Percentiles rank a stretch among this genome's conserved stretches.
Conservation (phyloP, 2,797 vertebrate genomes). For the Danio kyathit region DNA sequence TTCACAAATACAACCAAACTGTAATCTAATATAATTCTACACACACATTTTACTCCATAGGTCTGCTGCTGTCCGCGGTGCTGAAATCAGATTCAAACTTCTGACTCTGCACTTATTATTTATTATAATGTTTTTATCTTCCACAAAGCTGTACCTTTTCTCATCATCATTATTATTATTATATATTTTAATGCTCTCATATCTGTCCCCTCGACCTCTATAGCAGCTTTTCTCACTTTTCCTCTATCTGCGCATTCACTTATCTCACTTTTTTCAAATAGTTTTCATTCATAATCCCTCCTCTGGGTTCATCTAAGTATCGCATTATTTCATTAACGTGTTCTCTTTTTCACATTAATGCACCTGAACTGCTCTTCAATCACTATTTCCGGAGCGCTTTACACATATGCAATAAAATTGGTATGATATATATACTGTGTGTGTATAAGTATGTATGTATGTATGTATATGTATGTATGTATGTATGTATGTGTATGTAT, state of each 20-base stretch:
- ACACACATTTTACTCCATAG: no score
- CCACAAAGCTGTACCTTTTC: background rate
- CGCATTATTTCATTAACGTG: slow-evolving; percentile 7
- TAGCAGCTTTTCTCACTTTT: background rate
- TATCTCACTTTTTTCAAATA: background rate
- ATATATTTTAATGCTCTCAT: background rate
- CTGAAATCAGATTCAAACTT: slow-evolving; percentile 33
- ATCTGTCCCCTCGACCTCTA: background rate
- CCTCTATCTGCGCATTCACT: background rate
- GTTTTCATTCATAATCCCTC: slow-evolving; percentile 24
- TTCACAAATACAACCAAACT: no score
- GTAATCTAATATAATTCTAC: no score
- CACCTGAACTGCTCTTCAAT: background rate
- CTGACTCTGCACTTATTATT: background rate
- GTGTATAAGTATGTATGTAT: no score
- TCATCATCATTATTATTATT: background rate
- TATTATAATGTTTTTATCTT: background rate
- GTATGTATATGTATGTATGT: no score
- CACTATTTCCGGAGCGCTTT: no score
- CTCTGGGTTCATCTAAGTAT: slow-evolving; percentile 8
- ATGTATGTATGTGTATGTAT: no score
- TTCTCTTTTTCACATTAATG: slow-evolving; percentile 5
- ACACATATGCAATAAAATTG: background rate
- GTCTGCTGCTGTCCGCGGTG: slow-evolving; percentile 6
- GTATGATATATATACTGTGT: background rate